Evolutionary conservation across 2,113 vertebrate species (phyloP).

Genomic region (Chitala chitala): DNA sequence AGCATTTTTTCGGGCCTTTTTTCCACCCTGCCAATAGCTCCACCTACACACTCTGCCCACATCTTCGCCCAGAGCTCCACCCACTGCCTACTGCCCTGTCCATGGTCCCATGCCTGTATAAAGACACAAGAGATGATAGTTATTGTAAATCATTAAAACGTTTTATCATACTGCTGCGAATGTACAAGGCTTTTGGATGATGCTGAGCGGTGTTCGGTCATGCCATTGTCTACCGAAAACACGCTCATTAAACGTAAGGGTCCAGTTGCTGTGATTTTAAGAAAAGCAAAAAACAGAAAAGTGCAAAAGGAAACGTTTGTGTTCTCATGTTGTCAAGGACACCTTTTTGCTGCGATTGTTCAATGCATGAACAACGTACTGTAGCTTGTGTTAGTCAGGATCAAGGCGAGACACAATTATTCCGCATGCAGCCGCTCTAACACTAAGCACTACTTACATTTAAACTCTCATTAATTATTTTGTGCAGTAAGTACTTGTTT

Average conservation of each 20-base stretch:
- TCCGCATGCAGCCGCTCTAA: background rate
- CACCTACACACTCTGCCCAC: background rate
- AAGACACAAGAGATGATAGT: slow-evolving; percentile 58
- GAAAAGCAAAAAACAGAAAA: too few relatives aligned
- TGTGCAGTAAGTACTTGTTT: slow-evolving; percentile 42
- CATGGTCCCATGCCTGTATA: slow-evolving; percentile 39
- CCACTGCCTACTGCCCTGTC: slow-evolving; percentile 7
- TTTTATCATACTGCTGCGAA: slow-evolving; percentile 59
- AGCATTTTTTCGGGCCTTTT: too few relatives aligned
- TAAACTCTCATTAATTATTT: slow-evolving; percentile 40
- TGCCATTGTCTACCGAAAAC: slow-evolving; percentile 44
- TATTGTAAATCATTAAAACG: slow-evolving; percentile 62
- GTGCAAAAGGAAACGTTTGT: background rate
- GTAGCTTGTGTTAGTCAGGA: background rate
- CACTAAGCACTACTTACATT: slow-evolving; percentile 31
- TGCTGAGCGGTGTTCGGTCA: slow-evolving; percentile 52
- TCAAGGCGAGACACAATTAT: background rate
- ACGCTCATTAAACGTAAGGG: slow-evolving; percentile 21
- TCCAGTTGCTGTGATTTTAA: background rate
- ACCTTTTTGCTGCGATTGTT: background rate
- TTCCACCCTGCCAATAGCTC: background rate
- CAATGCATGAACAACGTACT: too few relatives aligned
- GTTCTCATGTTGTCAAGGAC: background rate
- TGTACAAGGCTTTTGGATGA: slow-evolving; percentile 55
- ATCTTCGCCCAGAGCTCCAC: background rate